Base-by-base conservation (phyloP, 2,888 invertebrate species). In the Brachypalpus laphriformis region DNA sequence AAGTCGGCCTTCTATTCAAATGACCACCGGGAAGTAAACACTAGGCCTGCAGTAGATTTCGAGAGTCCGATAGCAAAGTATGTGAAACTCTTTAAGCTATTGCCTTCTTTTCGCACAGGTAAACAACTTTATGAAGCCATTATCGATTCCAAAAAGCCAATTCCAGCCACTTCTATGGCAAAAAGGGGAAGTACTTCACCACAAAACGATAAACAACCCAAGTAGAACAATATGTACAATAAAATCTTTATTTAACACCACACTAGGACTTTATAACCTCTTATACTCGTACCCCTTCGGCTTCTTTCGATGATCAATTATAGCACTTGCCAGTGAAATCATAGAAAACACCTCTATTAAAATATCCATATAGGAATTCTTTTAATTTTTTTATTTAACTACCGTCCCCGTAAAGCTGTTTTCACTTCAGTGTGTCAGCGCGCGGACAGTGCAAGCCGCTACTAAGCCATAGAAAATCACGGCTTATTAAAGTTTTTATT, bases 351-450 rank as follows among this genome's bases (percentile, higher is more conserved):
- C 45, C 72, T 56, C 57, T 59, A 57, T 34, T 37, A 16, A 49
- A 22, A n/a, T 47, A 47, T 9, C 34, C 11, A 7, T 51, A 34
- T 4, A n/a, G 18, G 74, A 20, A 74, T 25, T n/a, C 31, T 51
- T 72, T 22, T 42, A 40, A 37, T 7, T 37, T 47, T 5, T 68
- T 20, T 54, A 61, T 77, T 25, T 65, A 78, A 72, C 34, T 56
- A 65, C 51, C 40, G 42, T 57, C 57, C 6, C n/a, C 42, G 51
- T 49, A 34, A 65, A 72, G 47, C 20, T 37, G 57, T 56, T 68
- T 68, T 68, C 68, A 42, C 68, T 42, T 37, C 22, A 66, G 22
- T 66, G 49, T 65, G 65, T 65, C 65, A 77, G 77, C 59, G 31
- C n/a, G n/a, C 51, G 49, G 59, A 59, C 45, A 59, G 51, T 14